Base-by-base conservation (phyloP, 2,797 vertebrate species). In the Odontamblyopus lacepedii region DNA sequence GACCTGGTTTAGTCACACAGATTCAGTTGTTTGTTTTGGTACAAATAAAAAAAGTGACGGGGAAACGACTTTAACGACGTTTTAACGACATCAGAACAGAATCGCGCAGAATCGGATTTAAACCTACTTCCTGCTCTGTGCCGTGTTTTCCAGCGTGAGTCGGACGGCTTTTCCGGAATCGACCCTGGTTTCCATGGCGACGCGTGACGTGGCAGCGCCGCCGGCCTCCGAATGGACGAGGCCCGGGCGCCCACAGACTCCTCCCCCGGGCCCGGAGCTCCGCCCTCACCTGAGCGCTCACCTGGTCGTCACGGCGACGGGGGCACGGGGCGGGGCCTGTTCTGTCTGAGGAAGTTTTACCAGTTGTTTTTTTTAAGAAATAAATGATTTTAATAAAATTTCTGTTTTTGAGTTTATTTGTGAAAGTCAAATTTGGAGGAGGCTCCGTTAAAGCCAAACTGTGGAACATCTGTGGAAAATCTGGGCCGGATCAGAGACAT, bases 81-180 rank as follows among this genome's bases (percentile, higher is more conserved):
- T 23, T 23, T 23, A 23, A 23, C 23, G 23, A 1, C 23, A 1
- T 23, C 1, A 23, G 23, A 23, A 23, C 23, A 23, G 23, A 23
- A 23, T n/a, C 23, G 23, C 23, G 23, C 23, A 23, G 23, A 23
- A 23, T 23, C 23, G 23, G 23, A 23, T 23, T 23, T 23, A 23
- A 23, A 23, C 23, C 23, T 23, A 23, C 23, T 23, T 23, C 23
- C 23, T 23, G 23, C 23, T 23, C 23, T 23, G 23, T 23, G 23
- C 23, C 23, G 23, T 23, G 23, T 23, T 19, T 9, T 16, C 0
- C 72, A 93, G 91, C 81, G 71, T 78, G 7, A 61, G 79, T 84
- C 83, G 89, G 93, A 94, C 88, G 88, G 93, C 86, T 92, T 76
- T 85, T 71, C 87, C 85, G 92, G 85, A 79, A 90, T 74, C n/a